These are phyloP conservation scores for Sitophilus oryzae DNA, from an alignment of 1,140 invertebrate genomes.

Conservation along the genomic window DNA sequence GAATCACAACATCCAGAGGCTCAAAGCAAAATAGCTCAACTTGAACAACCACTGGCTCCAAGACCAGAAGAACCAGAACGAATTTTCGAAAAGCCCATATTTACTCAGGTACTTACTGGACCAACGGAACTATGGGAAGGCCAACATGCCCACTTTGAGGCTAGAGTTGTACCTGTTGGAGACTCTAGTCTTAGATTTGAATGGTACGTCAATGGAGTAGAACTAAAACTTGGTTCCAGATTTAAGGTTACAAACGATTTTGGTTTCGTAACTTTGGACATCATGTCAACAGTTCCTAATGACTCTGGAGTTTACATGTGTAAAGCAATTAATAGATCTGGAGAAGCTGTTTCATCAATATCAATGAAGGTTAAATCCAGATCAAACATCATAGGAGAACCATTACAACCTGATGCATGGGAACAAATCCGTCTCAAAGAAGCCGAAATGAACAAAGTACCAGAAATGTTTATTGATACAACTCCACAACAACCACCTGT, in stretches of 20 bases:
- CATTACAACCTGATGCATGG: slow-evolving; percentile 81
- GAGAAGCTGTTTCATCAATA: slow-evolving; percentile 86
- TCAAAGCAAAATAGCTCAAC: slow-evolving; percentile 83
- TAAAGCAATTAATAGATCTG: slow-evolving; percentile 84
- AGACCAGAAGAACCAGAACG: slow-evolving; percentile 67
- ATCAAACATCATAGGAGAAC: slow-evolving; percentile 71
- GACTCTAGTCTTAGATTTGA: slow-evolving; percentile 85
- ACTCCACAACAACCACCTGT: slow-evolving; percentile 80
- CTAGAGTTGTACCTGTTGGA: slow-evolving; percentile 90
- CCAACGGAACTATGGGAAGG: slow-evolving; percentile 91
- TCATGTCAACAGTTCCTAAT: slow-evolving; percentile 78
- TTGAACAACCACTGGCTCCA: slow-evolving; percentile 71
- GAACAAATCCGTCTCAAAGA: slow-evolving; percentile 84
- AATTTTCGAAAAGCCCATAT: slow-evolving; percentile 86
- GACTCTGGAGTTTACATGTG: slow-evolving; percentile 92
- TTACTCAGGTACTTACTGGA: slow-evolving; percentile 81
- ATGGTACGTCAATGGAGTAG: slow-evolving; percentile 92
- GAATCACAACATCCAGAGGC: slow-evolving; percentile 95
- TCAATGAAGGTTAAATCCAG: slow-evolving; percentile 79
- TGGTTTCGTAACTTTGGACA: slow-evolving; percentile 89
- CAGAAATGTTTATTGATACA: slow-evolving; percentile 75
- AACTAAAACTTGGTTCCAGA: slow-evolving; percentile 85
- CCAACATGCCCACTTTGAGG: slow-evolving; percentile 93
- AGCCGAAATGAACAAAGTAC: slow-evolving; percentile 81
- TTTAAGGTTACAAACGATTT: slow-evolving; percentile 89